Conservation (phyloP, 2,888 invertebrate genomes). For the Chydorus sphaericus region DNA sequence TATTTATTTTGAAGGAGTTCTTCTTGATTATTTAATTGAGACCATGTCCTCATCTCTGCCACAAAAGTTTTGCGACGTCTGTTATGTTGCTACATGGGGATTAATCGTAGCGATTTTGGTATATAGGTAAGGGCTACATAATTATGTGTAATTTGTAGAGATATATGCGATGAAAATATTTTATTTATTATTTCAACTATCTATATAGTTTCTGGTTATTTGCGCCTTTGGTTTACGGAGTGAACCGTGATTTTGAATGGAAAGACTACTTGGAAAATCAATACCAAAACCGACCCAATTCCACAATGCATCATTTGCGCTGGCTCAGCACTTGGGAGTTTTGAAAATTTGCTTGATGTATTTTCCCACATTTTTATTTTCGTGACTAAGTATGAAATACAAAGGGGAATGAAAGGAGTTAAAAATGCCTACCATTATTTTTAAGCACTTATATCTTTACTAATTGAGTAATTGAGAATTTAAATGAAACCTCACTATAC, state of each 20-base stretch:
- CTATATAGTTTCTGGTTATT: conserved; percentile 66
- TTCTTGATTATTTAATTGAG: conserved; percentile 58
- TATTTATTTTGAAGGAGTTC: conserved; percentile 43
- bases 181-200: conserved; percentile 8
- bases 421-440: too few species aligned
- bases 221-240: conserved; percentile 80
- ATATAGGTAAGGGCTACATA: conserved; percentile 40
- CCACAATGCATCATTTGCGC: conserved; percentile 70
- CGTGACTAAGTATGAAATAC: too few species aligned
- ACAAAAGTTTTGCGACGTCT: conserved; percentile 26
- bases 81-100: conserved; percentile 54
- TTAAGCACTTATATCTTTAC: too few species aligned
- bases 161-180: background rate
- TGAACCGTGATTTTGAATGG: conserved; percentile 64
- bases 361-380: too few species aligned
- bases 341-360: too few species aligned
- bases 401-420: too few species aligned
- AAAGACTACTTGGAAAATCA: too few species aligned
- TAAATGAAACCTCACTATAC: too few species aligned
- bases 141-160: background rate
- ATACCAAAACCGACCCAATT: too few species aligned
- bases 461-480: too few species aligned
- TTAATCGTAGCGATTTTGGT: conserved; percentile 44
- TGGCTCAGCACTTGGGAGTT: conserved; percentile 95
- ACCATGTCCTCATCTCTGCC: conserved; percentile 41